Conservation (phyloP, 2,888 invertebrate species). For the Pandemis cinnamomeana region DNA sequence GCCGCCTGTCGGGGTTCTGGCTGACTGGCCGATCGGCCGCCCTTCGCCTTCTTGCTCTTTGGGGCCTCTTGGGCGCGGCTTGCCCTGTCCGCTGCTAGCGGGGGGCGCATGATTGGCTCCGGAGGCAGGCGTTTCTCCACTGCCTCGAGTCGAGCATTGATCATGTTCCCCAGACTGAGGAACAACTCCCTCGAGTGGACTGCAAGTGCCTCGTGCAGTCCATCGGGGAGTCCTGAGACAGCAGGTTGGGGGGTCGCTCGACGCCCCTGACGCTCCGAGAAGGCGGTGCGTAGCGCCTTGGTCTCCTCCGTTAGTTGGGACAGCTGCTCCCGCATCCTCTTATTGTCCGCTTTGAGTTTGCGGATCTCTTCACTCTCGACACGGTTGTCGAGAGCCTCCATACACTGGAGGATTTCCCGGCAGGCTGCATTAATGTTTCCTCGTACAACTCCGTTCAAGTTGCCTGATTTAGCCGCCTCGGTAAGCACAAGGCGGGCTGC, state of each 20-base stretch:
- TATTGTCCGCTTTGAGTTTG: not conserved
- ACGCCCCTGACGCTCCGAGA: not conserved
- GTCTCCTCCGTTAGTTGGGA: not conserved
- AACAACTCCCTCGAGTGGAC: no score
- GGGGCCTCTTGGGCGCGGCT: no score
- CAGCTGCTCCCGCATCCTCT: not conserved
- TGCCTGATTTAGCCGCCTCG: not conserved
- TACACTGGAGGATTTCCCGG: not conserved
- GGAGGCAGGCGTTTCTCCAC: no score
- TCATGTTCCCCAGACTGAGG: not conserved
- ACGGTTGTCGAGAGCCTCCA: not conserved
- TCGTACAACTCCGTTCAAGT: not conserved
- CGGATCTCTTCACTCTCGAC: not conserved
- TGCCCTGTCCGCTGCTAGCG: no score
- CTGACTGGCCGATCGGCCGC: no score
- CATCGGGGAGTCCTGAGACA: not conserved
- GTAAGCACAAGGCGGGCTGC: not conserved
- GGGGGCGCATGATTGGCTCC: no score
- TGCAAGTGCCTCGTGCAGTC: not conserved
- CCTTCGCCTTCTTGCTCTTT: no score
- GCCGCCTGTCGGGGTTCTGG: no score
- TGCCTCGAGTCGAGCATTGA: no score
- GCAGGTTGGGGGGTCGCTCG: not conserved
- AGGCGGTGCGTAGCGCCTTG: not conserved
- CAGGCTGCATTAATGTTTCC: not conserved